Evolutionary conservation across 2,113 vertebrate genomes (phyloP).

Genomic region (Lophius piscatorius): DNA sequence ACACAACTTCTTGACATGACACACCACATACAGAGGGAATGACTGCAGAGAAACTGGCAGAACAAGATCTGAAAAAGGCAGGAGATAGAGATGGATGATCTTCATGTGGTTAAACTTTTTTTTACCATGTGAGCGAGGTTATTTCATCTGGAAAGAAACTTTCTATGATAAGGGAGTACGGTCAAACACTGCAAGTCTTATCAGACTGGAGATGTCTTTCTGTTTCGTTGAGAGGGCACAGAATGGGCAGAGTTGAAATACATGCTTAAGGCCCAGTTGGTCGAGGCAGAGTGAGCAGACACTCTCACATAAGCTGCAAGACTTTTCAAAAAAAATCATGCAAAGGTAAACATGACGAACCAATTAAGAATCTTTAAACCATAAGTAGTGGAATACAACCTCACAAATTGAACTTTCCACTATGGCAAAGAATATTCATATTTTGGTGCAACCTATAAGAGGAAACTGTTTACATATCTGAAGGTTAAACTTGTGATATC

Average conservation of each 20-base stretch:
- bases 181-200: constrained; percentile 23
- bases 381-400: constrained; percentile 50
- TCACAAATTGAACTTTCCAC: constrained; percentile 13
- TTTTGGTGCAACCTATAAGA: background rate
- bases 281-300: constrained; percentile 32
- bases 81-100: constrained; percentile 18
- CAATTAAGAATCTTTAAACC: too few species aligned
- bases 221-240: constrained; percentile 21
- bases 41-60: constrained; percentile 14
- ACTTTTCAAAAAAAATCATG: too few species aligned
- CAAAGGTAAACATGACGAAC: too few species aligned
- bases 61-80: background rate
- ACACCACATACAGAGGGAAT: constrained; percentile 11
- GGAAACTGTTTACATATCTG: background rate
- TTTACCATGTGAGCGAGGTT: background rate
- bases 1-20: constrained; percentile 22
- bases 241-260: constrained; percentile 39
- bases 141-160: constrained; percentile 35
- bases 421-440: too few species aligned
- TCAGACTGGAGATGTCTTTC: background rate
- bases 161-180: constrained; percentile 31
- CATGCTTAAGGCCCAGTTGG: background rate
- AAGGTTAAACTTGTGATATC: background rate
- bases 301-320: too few species aligned
- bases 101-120: constrained; percentile 26